Evolutionary conservation across 2,113 vertebrate species (phyloP), one percentile per base, ranked within the genome.

Genomic region (Mormyrus lacerda): DNA sequence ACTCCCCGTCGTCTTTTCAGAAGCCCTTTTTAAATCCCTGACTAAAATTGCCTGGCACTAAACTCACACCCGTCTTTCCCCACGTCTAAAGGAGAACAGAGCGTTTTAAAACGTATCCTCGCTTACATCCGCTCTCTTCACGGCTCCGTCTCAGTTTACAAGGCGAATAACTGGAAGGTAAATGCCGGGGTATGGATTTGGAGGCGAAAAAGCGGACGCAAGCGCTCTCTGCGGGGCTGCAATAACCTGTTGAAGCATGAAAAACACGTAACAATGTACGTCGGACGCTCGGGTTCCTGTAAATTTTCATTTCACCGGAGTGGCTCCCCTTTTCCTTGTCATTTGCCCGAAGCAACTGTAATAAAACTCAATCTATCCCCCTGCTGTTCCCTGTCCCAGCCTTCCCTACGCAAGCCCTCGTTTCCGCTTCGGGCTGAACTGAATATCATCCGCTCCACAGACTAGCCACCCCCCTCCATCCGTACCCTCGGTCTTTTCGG

Each of bases 221-320:
- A 31, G 24, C 85, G 87, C 27, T 88, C 61, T 55, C 84, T 44
- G 9, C 61, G 4, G 19, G 53, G 73, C 85, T 55, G 47, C 1
- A 90, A 82, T 87, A 86, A 94, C 94, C 92, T 94, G 94, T 94
- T 94, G 93, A 92, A 88, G 69, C 89, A 76, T 42, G 88, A 89
- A 90, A 84, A 17, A 61, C 53, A 55, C 88, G 24, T 31, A 19
- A 39, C 87, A 17, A 44, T 50, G 76, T 84, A 73, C 76, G 79
- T 53, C 58, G 35, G 87, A 76, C 82, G 82, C 44, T 53, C 90
- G 21, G 61, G 47, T 82, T 21, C 51, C 17, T 39, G 35, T 10
- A 42, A 85, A 82, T 50, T n/a, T 53, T 91, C 73, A 65, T 88
- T 61, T 88, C 76, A 83, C 50, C 84, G 21, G 83, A 42, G 55